Conservation (phyloP, 1,140 invertebrate species). For the Drosophila willistoni region DNA sequence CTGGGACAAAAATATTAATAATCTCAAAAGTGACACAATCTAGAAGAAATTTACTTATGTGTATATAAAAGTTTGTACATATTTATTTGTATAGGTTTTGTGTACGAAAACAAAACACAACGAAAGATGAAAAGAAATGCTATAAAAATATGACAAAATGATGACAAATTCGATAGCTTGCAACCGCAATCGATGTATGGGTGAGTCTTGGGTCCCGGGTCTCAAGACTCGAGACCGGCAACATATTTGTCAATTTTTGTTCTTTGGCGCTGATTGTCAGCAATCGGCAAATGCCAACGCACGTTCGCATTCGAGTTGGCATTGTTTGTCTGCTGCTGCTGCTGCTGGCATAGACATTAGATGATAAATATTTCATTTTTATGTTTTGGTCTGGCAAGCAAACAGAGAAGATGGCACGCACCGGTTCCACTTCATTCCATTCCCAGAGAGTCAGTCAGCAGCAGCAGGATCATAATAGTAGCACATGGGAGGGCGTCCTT, state of each 20-base stretch:
- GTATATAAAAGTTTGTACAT: neutral
- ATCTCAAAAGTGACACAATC: constrained; percentile 14
- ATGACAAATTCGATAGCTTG: constrained; percentile 64
- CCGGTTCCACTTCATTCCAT: neutral
- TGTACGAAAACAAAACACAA: neutral
- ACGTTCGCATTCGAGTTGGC: constrained; percentile 53
- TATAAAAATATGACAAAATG: constrained; percentile 46
- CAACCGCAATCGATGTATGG: constrained; percentile 25
- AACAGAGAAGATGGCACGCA: constrained; percentile 34
- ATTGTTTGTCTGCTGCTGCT: constrained; percentile 41
- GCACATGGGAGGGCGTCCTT: neutral
- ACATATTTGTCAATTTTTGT: constrained; percentile 58
- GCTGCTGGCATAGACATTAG: constrained; percentile 31
- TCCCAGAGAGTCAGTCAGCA: neutral
- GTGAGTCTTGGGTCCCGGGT: too few relatives aligned
- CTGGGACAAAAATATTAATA: too few relatives aligned
- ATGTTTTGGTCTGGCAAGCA: constrained; percentile 44
- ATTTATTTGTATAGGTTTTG: neutral
- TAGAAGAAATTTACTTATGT: neutral
- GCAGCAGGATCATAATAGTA: too few relatives aligned
- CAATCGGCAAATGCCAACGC: constrained; percentile 71
- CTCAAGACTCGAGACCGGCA: constrained; percentile 10
- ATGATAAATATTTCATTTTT: constrained; percentile 76
- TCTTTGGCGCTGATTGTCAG: constrained; percentile 59
- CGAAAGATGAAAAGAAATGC: neutral